Conservation (phyloP, 1,140 invertebrate genomes). For the Scaptomyza hsui region DNA sequence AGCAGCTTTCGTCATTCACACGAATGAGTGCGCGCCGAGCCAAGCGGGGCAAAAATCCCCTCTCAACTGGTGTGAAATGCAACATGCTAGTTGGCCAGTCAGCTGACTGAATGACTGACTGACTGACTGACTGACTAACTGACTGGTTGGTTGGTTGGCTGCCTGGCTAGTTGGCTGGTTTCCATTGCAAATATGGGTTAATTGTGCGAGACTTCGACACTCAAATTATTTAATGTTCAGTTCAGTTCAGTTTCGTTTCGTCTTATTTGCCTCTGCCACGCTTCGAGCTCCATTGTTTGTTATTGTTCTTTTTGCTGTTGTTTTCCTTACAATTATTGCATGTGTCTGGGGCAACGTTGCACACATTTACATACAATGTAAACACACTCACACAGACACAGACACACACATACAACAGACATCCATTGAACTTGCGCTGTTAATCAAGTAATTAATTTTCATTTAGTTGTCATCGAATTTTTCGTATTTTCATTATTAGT, state of each 20-base stretch:
- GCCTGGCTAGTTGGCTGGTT: slow-evolving; percentile 31
- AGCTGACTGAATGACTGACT: slow-evolving; percentile 10
- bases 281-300: slow-evolving; percentile 25
- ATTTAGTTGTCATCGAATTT: slow-evolving; percentile 31
- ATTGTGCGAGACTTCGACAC: slow-evolving; percentile 75
- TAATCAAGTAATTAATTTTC: slow-evolving; percentile 53
- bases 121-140: neutral
- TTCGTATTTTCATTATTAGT: slow-evolving; percentile 51
- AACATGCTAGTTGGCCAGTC: slow-evolving; percentile 57
- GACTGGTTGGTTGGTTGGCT: neutral
- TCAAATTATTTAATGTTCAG: slow-evolving; percentile 66
- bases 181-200: slow-evolving; percentile 74
- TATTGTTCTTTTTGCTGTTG: slow-evolving; percentile 27
- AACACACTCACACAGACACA: too few relatives aligned
- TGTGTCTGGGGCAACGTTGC: slow-evolving; percentile 11
- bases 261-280: neutral
- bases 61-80: slow-evolving; percentile 78
- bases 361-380: slow-evolving; percentile 12
- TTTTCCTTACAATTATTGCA: slow-evolving; percentile 45
- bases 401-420: too few relatives aligned
- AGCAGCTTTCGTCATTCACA: slow-evolving; percentile 75
- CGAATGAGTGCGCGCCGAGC: slow-evolving; percentile 73
- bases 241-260: slow-evolving; percentile 47
- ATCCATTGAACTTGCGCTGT: slow-evolving; percentile 38
- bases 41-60: slow-evolving; percentile 52